Evolutionary conservation across 2,113 vertebrate species (phyloP), one percentile per base, ranked within the genome.

Genomic region (Rhynchomys soricoides): DNA sequence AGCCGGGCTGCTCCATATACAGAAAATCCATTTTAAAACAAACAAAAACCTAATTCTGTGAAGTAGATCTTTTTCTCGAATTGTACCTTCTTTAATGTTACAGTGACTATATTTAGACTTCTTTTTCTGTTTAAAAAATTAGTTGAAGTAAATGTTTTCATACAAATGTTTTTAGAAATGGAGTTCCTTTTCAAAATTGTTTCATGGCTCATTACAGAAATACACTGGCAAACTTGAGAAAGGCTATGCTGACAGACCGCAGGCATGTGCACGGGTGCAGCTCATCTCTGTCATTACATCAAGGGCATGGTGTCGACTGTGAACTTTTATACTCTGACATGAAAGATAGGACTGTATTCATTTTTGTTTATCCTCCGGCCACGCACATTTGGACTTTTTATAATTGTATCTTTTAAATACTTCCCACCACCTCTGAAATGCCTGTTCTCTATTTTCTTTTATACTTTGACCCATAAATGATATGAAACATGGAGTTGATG

Each of bases 61-160:
- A 93, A 37, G 7, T 92, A 11, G 40, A 11, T 92, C 19, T 21
- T 57, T 74, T 95, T 95, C n/a, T n/a, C 68, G 34, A 66, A 66
- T 66, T 66, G 81, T 71, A 11, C 62, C 7, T 50, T 87, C 43
- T 50, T 87, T 86, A 70, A 37, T 68, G 64, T 50, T 48, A 34
- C 29, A n/a, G 31, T 86, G 34, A 34, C 13, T 59, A 82, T 59
- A 82, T 82, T 82, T 59, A 55, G 34, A 55, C 77, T 81, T 21
- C 50, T 2, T 55, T 55, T 81, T 57, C 78, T 57, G 50, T 81
- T 57, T 81, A 81, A 81, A 81, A 55, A 57, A n/a, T n/a, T 95
- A 89, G 87, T 93, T 94, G 45, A 59, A 93, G 34, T 95, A 93
- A 91, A 86, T 90, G 57, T 21, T 93, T 83, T 75, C 40, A 52